Percentiles rank a stretch among this genome's conserved stretches.
Conservation (phyloP, 2,888 invertebrate species). For the Scaptomyza flava region DNA sequence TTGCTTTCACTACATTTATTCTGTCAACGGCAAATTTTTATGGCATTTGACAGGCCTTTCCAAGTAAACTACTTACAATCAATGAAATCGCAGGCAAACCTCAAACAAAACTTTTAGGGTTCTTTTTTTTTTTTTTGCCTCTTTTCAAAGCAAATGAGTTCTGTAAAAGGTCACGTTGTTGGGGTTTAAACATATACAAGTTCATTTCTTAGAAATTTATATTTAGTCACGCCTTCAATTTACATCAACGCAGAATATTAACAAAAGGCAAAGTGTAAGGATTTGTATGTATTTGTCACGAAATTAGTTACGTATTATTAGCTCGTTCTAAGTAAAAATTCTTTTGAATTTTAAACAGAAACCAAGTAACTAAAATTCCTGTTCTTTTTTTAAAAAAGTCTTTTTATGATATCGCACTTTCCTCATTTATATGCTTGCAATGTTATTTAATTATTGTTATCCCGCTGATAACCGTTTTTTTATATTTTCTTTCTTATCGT, state of each 20-base stretch:
- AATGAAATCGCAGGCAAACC: slow-evolving; percentile 25
- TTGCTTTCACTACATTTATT: slow-evolving; percentile 50
- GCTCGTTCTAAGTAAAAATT: not conserved
- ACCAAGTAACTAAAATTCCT: not conserved
- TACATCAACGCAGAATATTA: not conserved
- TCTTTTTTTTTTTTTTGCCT: not conserved
- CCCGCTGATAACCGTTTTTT: not conserved
- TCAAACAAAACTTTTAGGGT: slow-evolving; percentile 13
- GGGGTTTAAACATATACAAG: slow-evolving; percentile 1
- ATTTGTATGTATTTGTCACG: not conserved
- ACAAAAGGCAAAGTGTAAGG: not conserved
- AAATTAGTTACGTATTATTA: not conserved
- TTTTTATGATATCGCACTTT: too few relatives aligned
- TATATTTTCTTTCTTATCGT: not conserved
- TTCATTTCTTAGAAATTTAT: slow-evolving; percentile 12
- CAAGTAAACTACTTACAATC: slow-evolving; percentile 30
- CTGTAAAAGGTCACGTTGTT: slow-evolving; percentile 44
- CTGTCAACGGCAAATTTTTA: slow-evolving; percentile 52
- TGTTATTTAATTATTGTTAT: not conserved
- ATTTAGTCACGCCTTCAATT: slow-evolving; percentile 31
- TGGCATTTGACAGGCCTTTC: slow-evolving; percentile 56
- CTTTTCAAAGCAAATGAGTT: not conserved
- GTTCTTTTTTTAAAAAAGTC: not conserved
- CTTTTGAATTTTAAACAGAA: not conserved
- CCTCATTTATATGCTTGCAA: too few relatives aligned